Evolutionary conservation across 2,113 vertebrate species (phyloP).

Genomic region (Pholis gunnellus): DNA sequence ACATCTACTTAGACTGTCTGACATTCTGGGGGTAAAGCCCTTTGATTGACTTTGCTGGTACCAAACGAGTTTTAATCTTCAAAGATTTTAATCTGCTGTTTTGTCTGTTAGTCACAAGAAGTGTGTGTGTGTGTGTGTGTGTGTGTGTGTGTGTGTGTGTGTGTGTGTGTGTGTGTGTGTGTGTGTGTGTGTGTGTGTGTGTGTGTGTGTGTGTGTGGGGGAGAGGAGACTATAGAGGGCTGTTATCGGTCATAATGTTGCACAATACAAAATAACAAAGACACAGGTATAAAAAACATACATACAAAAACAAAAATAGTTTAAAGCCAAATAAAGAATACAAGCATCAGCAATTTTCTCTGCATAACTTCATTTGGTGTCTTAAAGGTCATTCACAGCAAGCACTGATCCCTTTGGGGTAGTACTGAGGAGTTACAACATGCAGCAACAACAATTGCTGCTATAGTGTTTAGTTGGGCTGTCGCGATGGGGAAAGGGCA

Average conservation of each 20-base stretch:
- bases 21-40: conserved; percentile 75
- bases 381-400: conserved; percentile 76
- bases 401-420: conserved; percentile 69
- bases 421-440: conserved; percentile 58
- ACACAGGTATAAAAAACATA: conserved; percentile 57
- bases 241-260: conserved; percentile 75
- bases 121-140: not conserved
- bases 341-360: conserved; percentile 58
- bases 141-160: not conserved
- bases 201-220: conserved; percentile 12
- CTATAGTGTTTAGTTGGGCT: conserved; percentile 46
- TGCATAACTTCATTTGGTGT: conserved; percentile 74
- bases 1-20: conserved; percentile 80
- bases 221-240: conserved; percentile 29
- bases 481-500: conserved; percentile 40
- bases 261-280: conserved; percentile 57
- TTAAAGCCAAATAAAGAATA: conserved; percentile 69
- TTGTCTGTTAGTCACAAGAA: conserved; percentile 79
- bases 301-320: conserved; percentile 53
- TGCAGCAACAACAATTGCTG: conserved; percentile 54
- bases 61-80: conserved; percentile 82
- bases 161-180: not conserved
- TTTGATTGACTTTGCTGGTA: conserved; percentile 79
- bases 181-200: not conserved
- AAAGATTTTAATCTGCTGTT: conserved; percentile 82